Evolutionary conservation across 2,113 vertebrate genomes (phyloP).

Genomic region (Oreochromis aureus): DNA sequence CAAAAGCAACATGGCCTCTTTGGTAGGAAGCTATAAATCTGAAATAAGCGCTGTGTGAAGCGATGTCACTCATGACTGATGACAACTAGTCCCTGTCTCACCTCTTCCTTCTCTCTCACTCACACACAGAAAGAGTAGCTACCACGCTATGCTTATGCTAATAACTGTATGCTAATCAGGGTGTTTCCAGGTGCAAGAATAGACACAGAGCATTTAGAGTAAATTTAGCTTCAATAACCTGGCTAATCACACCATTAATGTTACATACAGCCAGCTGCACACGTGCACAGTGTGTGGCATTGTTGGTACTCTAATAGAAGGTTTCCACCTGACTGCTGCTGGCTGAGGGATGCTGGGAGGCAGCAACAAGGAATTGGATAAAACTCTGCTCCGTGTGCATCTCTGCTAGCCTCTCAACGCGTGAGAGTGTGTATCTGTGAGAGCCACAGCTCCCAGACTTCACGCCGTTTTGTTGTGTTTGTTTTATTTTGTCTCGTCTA

Average conservation of each 20-base stretch:
- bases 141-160: conserved; percentile 30
- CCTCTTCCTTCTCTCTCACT: neutral
- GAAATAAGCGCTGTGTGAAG: conserved; percentile 12
- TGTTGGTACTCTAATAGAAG: conserved; percentile 27
- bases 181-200: conserved; percentile 52
- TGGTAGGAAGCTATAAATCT: conserved; percentile 25
- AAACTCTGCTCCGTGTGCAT: conserved; percentile 22
- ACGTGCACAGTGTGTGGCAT: neutral
- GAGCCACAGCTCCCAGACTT: conserved; percentile 21
- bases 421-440: neutral
- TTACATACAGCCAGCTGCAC: conserved; percentile 2
- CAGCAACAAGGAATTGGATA: conserved; percentile 37
- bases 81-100: neutral
- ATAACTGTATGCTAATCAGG: conserved; percentile 45
- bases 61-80: conserved; percentile 28
- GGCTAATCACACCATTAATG: conserved; percentile 48
- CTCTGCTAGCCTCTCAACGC: neutral
- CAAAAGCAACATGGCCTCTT: conserved; percentile 26
- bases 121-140: neutral
- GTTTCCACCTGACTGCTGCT: conserved; percentile 49
- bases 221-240: conserved; percentile 62
- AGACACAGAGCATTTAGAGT: conserved; percentile 43
- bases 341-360: conserved; percentile 37
- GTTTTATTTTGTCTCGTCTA: conserved; percentile 67
- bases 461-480: conserved; percentile 60